Evolutionary conservation across 2,113 vertebrate species (phyloP).

Genomic region (Scytalopus superciliaris): DNA sequence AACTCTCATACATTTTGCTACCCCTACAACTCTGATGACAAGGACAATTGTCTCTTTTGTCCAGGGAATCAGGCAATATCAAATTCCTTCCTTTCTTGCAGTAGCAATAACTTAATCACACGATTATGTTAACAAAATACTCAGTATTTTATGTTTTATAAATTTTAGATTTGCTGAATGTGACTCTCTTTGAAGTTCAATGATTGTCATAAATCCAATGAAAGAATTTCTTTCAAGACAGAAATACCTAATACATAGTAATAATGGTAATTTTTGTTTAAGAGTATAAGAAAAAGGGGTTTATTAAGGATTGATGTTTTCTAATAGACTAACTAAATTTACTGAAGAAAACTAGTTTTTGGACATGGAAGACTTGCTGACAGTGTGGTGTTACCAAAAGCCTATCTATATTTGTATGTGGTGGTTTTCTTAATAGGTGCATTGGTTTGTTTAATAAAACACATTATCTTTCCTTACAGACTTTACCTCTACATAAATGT

Average conservation of each 20-base stretch:
- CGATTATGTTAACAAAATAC: background rate
- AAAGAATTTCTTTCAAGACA: background rate
- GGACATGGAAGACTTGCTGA: background rate
- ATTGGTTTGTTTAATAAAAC: background rate
- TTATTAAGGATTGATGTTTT: background rate
- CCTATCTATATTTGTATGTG: background rate
- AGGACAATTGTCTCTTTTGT: background rate
- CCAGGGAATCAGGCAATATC: background rate
- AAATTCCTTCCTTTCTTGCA: background rate
- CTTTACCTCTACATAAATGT: background rate
- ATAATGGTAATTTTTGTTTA: background rate
- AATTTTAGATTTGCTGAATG: background rate
- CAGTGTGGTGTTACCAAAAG: background rate
- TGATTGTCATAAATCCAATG: background rate
- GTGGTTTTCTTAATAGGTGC: background rate
- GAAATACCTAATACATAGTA: background rate
- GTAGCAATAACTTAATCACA: background rate
- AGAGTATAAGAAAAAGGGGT: background rate
- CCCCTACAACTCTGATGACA: background rate
- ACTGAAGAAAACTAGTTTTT: background rate
- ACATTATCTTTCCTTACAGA: background rate
- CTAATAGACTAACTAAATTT: background rate
- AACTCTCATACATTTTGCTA: background rate
- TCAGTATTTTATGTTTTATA: background rate
- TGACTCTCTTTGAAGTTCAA: background rate